Percentiles rank a stretch among this genome's conserved stretches.
Evolutionary conservation across 2,113 vertebrate genomes (phyloP).

Genomic region (Gymnogyps californianus): DNA sequence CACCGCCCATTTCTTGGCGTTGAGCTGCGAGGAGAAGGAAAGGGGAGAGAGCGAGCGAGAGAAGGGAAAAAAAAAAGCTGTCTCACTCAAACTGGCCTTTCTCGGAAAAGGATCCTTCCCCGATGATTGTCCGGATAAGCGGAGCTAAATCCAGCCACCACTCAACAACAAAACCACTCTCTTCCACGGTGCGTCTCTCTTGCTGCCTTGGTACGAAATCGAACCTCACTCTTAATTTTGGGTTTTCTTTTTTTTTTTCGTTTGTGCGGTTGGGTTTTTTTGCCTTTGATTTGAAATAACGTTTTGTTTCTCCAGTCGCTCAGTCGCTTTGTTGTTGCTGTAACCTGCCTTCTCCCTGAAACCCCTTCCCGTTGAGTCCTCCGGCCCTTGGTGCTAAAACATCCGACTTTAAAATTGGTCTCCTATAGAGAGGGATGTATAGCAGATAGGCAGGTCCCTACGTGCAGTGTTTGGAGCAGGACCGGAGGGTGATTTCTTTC

Average conservation of each 20-base stretch:
- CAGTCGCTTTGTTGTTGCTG: conserved; percentile 25
- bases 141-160: conserved; percentile 64
- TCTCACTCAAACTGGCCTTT: conserved; percentile 72
- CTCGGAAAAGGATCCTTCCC: conserved; percentile 67
- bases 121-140: conserved; percentile 65
- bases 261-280: conserved; percentile 23
- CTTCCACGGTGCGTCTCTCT: conserved; percentile 64
- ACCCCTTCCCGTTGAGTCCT: background rate
- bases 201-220: conserved; percentile 64
- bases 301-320: conserved; percentile 43
- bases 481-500: background rate
- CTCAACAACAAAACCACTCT: conserved; percentile 61
- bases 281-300: conserved; percentile 44
- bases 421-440: background rate
- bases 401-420: background rate
- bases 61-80: conserved; percentile 60
- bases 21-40: conserved; percentile 70
- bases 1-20: conserved; percentile 74
- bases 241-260: background rate
- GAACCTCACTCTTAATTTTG: conserved; percentile 57
- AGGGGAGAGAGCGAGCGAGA: conserved; percentile 58
- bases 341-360: background rate
- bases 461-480: background rate
- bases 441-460: background rate
- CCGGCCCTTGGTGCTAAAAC: background rate